phyloP scores from a whole-genome alignment of 2,113 vertebrate genomes.

The Condylura cristata region DNA sequence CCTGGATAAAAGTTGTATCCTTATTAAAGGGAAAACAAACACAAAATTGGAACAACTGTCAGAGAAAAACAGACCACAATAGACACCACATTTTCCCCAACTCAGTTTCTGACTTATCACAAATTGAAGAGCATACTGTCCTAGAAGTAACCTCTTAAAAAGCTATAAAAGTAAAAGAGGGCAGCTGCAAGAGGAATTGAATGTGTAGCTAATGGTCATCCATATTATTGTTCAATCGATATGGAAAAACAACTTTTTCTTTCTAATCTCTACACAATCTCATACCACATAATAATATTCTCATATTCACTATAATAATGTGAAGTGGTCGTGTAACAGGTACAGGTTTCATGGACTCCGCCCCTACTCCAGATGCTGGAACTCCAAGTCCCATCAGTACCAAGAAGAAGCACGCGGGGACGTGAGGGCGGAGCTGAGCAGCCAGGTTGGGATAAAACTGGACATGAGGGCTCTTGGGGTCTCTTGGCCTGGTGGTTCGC shows the following conservation, averaged over 20 bases:
- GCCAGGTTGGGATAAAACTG: too few species aligned
- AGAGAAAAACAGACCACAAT: constrained; percentile 77
- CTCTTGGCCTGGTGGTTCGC: too few species aligned
- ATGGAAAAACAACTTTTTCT: constrained; percentile 67
- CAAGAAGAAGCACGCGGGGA: too few species aligned
- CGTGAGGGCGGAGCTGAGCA: too few species aligned
- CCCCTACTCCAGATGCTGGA: too few species aligned
- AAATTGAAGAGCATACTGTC: constrained; percentile 58
- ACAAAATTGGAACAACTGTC: constrained; percentile 86
- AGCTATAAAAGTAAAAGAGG: constrained; percentile 80
- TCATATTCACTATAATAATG: constrained; percentile 70
- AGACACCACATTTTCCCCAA: constrained; percentile 61
- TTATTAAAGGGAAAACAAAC: constrained; percentile 92
- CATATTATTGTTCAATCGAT: constrained; percentile 55
- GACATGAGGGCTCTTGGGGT: too few species aligned
- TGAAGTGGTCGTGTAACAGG: too few species aligned
- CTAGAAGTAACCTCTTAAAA: constrained; percentile 79
- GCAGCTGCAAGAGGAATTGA: constrained; percentile 61
- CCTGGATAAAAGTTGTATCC: constrained; percentile 89
- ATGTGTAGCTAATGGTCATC: constrained; percentile 57
- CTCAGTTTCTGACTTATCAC: constrained; percentile 72
- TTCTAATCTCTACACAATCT: constrained; percentile 65
- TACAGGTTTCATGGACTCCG: too few species aligned
- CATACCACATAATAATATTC: neutral
- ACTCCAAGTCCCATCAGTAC: too few species aligned